Base-by-base conservation (phyloP, 2,888 invertebrate species). In the Lithosia quadra region DNA sequence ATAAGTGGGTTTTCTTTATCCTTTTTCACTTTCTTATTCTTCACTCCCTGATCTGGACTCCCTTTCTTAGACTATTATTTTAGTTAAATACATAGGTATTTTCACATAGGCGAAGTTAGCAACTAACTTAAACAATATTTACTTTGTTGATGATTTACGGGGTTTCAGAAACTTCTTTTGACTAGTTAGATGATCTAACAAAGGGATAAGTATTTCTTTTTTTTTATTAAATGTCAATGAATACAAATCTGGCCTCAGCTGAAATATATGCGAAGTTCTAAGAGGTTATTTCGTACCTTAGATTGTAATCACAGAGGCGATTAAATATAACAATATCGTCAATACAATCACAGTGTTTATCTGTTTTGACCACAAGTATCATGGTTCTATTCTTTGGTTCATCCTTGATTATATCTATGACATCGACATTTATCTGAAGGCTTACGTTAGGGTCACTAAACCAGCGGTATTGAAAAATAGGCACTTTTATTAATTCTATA, bases 311-410 rank as follows among this genome's bases (percentile, higher is more conserved):
- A 70, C n/a, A 57, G 21, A 71, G 74, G 61, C 80, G 80, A 80
- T 79, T 82, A 76, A 81, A 79, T 76, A 75, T 77, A 82, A 80
- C 78, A 78, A 68, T 79, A 85, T 88, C 76, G 67, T 76, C 72
- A 65, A 67, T 64, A 80, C 74, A 77, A 75, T 82, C 76, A 69
- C 77, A 67, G 81, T 89, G 84, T 90, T 90, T 88, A 84, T 83
- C 80, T 86, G 84, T 88, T 89, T 86, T 88, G 90, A 91, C 92
- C 92, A 84, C 90, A 87, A 78, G 78, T 84, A 78, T 79, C 77
- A 79, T 82, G 80, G 65, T 58, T 63, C 79, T 84, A 80, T 85
- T 82, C 83, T 83, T 71, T 70, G 69, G 68, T 72, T 77, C 73
- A 68, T 76, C 72, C 62, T 76, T 75, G 87, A 90, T 90, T 72